Conservation (phyloP, 1,140 invertebrate genomes). For the Drosophila kohkoa region DNA sequence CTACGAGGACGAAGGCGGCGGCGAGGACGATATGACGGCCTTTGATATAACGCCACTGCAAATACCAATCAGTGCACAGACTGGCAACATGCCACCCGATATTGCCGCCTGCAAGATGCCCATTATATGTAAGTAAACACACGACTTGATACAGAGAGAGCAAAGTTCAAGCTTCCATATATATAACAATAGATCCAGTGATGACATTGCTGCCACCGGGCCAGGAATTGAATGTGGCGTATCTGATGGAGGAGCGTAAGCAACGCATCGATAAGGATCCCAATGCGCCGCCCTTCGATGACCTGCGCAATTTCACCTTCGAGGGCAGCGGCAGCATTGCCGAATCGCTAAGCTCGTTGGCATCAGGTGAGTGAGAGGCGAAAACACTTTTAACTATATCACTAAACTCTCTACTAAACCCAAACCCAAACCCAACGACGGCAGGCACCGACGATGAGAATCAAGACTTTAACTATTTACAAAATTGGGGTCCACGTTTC, state of each 20-base stretch:
- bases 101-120: slow-evolving; percentile 91
- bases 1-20: slow-evolving; percentile 98
- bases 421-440: background rate
- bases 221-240: slow-evolving; percentile 95
- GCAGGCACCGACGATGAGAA: slow-evolving; percentile 96
- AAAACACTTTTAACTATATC: background rate
- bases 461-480: slow-evolving; percentile 98
- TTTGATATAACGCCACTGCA: slow-evolving; percentile 98
- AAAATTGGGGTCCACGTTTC: slow-evolving; percentile 98
- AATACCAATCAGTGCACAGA: slow-evolving; percentile 93
- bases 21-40: slow-evolving; percentile 99
- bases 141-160: background rate
- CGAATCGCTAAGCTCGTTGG: slow-evolving; percentile 97
- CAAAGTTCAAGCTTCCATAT: too few species aligned
- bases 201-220: slow-evolving; percentile 85
- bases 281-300: slow-evolving; percentile 98
- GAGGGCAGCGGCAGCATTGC: slow-evolving; percentile 98
- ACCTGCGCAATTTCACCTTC: slow-evolving; percentile 98
- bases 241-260: slow-evolving; percentile 98
- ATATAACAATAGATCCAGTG: slow-evolving; percentile 86
- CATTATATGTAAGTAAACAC: slow-evolving; percentile 88
- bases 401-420: background rate
- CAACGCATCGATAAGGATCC: slow-evolving; percentile 97
- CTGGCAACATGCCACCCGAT: slow-evolving; percentile 91
- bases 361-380: slow-evolving; percentile 89